Percentiles rank a stretch among this genome's conserved stretches.
Evolutionary conservation across 92 coral and sea anemone species (phyloP).

Genomic region (Pocillopora meandrina): DNA sequence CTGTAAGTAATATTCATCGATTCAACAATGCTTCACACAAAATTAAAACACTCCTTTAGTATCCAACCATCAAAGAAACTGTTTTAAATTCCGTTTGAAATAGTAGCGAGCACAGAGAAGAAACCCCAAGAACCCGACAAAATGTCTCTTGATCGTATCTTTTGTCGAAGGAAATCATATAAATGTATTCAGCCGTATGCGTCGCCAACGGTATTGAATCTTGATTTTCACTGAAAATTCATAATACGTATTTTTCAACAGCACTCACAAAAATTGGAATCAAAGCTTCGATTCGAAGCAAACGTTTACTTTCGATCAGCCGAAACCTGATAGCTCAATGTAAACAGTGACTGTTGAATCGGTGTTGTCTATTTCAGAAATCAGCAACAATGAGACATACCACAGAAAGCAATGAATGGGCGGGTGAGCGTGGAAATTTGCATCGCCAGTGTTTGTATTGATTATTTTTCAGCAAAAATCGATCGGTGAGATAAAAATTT

Average conservation of each 20-base stretch:
- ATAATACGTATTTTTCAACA: neutral
- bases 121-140: slow-evolving; percentile 20
- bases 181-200: neutral
- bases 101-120: neutral
- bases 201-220: neutral
- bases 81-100: neutral
- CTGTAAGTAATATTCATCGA: neutral
- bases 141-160: slow-evolving; percentile 7
- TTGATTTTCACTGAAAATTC: neutral
- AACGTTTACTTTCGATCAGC: neutral
- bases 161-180: neutral
- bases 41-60: neutral
- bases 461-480: neutral
- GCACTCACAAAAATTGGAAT: neutral
- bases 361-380: neutral
- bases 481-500: neutral
- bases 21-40: neutral
- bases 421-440: slow-evolving; percentile 16
- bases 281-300: neutral
- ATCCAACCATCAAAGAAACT: neutral
- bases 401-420: slow-evolving; percentile 28
- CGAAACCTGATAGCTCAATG: neutral
- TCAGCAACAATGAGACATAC: slow-evolving; percentile 18
- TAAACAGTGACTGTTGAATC: neutral
- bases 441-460: slow-evolving; percentile 4